A percentile compares a stretch with the other conserved stretches of the same genome.
These are phyloP conservation scores for Copsychus sechellarum DNA, from an alignment of 2,113 vertebrate genomes.

Conservation along the genomic window DNA sequence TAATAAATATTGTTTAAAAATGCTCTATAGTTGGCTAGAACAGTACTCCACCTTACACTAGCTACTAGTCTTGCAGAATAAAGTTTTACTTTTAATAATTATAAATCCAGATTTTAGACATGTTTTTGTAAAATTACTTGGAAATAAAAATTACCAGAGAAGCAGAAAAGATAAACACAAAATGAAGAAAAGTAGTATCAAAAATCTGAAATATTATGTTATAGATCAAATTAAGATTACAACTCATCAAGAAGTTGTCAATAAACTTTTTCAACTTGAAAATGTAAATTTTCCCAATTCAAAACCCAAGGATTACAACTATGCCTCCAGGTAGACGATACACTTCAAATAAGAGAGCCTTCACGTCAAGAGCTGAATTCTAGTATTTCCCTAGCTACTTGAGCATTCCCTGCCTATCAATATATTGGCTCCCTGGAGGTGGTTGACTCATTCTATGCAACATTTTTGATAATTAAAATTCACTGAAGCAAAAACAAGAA, in stretches of 20 bases:
- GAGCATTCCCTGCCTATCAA: not conserved
- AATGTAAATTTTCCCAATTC: not conserved
- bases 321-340: not conserved
- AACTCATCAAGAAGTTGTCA: not conserved
- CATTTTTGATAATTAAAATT: not conserved
- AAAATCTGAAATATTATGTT: not conserved
- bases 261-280: not conserved
- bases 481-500: not conserved
- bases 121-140: conserved; percentile 15
- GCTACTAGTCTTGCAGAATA: conserved; percentile 46
- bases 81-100: conserved; percentile 38
- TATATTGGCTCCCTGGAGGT: not conserved
- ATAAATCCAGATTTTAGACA: conserved; percentile 38
- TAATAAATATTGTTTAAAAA: conserved; percentile 75
- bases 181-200: not conserved
- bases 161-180: not conserved
- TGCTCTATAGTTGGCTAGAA: conserved; percentile 31
- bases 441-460: not conserved
- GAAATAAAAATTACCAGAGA: not conserved
- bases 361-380: not conserved
- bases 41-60: not conserved
- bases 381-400: not conserved
- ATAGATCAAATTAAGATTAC: not conserved
- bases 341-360: not conserved
- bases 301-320: not conserved